phyloP scores from a whole-genome alignment of 2,797 vertebrate genomes.

The Acanthopagrus latus region DNA sequence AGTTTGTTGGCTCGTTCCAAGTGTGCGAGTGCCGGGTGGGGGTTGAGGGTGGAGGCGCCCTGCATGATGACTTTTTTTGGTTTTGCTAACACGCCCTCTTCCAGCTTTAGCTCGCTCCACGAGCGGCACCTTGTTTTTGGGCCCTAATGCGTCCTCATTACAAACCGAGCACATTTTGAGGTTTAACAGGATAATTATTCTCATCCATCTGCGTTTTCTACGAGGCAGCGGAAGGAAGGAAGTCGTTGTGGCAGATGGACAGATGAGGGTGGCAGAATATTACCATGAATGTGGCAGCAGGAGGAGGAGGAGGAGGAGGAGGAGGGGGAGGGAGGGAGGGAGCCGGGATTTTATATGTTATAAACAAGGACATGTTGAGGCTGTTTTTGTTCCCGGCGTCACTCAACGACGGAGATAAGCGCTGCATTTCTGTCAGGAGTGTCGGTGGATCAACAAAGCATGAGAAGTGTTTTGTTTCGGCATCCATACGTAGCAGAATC shows the following conservation, averaged over 20 bases:
- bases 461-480: neutral
- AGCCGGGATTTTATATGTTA: neutral
- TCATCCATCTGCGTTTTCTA: conserved; percentile 61
- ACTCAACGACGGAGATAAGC: neutral
- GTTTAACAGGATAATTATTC: conserved; percentile 57
- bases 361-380: neutral
- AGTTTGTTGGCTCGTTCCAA: conserved; percentile 42
- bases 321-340: neutral
- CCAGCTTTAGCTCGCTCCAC: conserved; percentile 4
- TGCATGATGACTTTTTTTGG: neutral
- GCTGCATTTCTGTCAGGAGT: neutral
- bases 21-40: neutral
- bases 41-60: neutral
- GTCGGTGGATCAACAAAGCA: neutral
- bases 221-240: conserved; percentile 61
- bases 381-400: neutral
- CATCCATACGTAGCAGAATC: too few relatives aligned
- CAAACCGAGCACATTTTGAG: conserved; percentile 27
- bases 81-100: neutral
- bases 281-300: conserved; percentile 7
- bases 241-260: conserved; percentile 58
- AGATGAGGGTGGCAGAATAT: conserved; percentile 52
- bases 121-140: neutral
- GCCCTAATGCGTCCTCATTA: conserved; percentile 14
- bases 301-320: neutral